Evolutionary conservation across 2,113 vertebrate genomes (phyloP).

Genomic region (Apteryx owenii): DNA sequence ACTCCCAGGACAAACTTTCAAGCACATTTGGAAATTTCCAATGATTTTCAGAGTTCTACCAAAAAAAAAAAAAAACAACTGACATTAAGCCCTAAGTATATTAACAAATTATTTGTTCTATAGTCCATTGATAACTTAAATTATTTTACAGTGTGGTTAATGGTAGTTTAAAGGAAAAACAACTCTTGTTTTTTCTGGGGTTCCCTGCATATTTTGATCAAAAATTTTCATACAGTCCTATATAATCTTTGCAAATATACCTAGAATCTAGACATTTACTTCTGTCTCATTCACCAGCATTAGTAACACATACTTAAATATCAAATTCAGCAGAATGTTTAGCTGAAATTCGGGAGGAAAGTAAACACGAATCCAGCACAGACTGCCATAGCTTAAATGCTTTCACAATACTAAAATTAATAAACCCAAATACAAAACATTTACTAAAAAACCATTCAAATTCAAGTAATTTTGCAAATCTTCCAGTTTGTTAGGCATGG

Average conservation of each 20-base stretch:
- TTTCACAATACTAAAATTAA: not conserved
- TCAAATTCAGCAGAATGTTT: not conserved
- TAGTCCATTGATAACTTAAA: accelerated
- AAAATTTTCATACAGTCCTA: not conserved
- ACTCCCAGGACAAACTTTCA: not conserved
- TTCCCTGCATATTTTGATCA: not conserved
- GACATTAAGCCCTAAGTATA: not conserved
- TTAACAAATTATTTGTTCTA: not conserved
- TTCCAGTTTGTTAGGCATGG: not conserved
- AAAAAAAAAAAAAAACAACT: accelerated
- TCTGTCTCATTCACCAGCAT: not conserved
- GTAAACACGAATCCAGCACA: not conserved
- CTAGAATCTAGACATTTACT: not conserved
- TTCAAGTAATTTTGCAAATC: not conserved
- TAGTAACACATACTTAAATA: not conserved
- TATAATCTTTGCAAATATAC: not conserved
- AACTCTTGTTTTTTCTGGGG: not conserved
- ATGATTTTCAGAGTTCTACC: not conserved
- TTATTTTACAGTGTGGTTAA: not conserved
- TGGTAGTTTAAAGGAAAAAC: not conserved
- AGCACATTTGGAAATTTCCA: not conserved
- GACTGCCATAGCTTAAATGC: not conserved
- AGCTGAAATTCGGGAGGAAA: not conserved
- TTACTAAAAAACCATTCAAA: not conserved
- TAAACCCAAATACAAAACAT: not conserved